These are phyloP conservation scores for Coracias cyanogaster DNA, from an alignment of 2,797 vertebrate species.

Conservation along the genomic window DNA sequence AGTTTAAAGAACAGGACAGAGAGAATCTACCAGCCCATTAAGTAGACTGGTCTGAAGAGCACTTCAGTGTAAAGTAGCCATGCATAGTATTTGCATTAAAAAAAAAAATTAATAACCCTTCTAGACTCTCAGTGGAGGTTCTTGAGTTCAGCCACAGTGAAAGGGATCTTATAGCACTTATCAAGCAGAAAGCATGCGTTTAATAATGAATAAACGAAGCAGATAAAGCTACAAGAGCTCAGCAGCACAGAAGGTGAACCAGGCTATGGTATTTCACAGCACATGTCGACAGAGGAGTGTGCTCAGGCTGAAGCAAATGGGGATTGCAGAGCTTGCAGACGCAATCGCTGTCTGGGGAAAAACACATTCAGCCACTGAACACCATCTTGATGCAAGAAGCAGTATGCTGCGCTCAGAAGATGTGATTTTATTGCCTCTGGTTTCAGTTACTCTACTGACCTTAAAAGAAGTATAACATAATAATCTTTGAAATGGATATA, in stretches of 20 bases:
- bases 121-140: conserved; percentile 3
- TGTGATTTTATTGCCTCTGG: background rate
- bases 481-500: background rate
- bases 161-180: conserved; percentile 52
- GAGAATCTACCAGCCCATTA: background rate
- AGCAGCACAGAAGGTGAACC: conserved; percentile 40
- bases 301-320: conserved; percentile 52
- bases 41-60: conserved; percentile 2
- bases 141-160: conserved; percentile 11
- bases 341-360: background rate
- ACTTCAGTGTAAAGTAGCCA: conserved; percentile 16
- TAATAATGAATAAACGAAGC: conserved; percentile 57
- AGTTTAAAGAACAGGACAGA: background rate
- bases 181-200: conserved; percentile 17
- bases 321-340: background rate
- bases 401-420: background rate
- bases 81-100: background rate
- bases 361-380: background rate
- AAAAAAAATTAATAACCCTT: background rate
- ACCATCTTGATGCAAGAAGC: background rate
- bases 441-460: conserved; percentile 6
- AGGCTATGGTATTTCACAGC: conserved; percentile 52
- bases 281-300: background rate
- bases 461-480: background rate
- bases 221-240: conserved; percentile 46